These are phyloP conservation scores for Nemapogon koenigi DNA, from an alignment of 2,888 invertebrate genomes.

Conservation along the genomic window DNA sequence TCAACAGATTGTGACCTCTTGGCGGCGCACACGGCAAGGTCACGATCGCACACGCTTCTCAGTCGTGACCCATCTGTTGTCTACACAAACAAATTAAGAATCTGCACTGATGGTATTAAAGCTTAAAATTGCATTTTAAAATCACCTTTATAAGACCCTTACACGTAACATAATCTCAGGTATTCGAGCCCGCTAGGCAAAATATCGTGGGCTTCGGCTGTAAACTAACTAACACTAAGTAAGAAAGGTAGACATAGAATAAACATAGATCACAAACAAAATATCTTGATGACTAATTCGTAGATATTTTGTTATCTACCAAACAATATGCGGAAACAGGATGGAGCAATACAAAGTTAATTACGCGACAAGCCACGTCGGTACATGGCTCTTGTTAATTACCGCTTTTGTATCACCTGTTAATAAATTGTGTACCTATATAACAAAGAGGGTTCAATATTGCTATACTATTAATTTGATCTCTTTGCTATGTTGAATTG, in stretches of 20 bases:
- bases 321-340: too few species aligned
- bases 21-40: conserved; percentile 56
- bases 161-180: not conserved
- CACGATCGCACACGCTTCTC: conserved; percentile 61
- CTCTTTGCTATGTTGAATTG: too few species aligned
- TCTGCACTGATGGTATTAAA: conserved; percentile 30
- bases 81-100: not conserved
- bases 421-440: too few species aligned
- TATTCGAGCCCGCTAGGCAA: conserved; percentile 4
- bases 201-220: conserved; percentile 2
- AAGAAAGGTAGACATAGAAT: conserved; percentile 1
- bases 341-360: too few species aligned
- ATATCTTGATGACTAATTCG: too few species aligned
- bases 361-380: too few species aligned
- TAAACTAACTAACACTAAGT: too few species aligned
- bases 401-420: too few species aligned
- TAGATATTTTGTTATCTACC: too few species aligned
- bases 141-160: conserved; percentile 24
- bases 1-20: conserved; percentile 45
- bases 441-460: too few species aligned
- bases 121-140: conserved; percentile 37
- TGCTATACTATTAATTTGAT: too few species aligned
- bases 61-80: conserved; percentile 50
- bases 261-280: not conserved
- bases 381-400: too few species aligned